Evolutionary conservation across 2,888 invertebrate genomes (phyloP), one percentile per base, ranked within the genome.

Genomic region (Drosophila antonietae): DNA sequence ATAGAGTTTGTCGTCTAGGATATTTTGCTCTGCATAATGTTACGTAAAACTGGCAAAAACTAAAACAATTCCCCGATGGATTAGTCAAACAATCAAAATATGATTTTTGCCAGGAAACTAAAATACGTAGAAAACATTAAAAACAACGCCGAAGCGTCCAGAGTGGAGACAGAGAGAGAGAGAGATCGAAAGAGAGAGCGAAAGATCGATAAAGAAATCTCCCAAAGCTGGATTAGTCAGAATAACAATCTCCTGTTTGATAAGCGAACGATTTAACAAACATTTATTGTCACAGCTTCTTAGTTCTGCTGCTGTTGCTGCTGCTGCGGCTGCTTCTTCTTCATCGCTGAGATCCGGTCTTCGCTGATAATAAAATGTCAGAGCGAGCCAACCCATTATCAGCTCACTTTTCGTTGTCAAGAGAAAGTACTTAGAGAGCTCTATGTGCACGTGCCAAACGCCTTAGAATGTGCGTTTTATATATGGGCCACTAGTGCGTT

Each of bases 1-100:
- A 39, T 12, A n/a, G 31, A 39, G 28, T 41, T 28, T 52, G 46
- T 37, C 18, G 20, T n/a, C 33, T 33, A 37, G 18, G 51, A 75
- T 71, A 59, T 71, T 51, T 71, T 88, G 87, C 89, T 77, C 84
- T 82, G 87, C 80, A 86, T 88, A 88, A 86, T 84, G 75, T 86
- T 86, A 84, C 86, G 86, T 87, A 83, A 86, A 86, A 81, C 75
- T 52, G 49, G 55, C 55, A 51, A 63, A 64, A 62, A 49, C 51
- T 70, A 73, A 55, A 77, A 78, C 79, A 68, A 71, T 78, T 78
- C 66, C 66, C 67, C 78, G 75, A 12, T 67, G 79, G 75, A 71
- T 78, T 78, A 74, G 61, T 49, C 53, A 41, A 68, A 73, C 44
- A 57, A 55, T 18, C 55, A 55, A 41, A 14, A 46, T 65, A 51